Percentiles rank a stretch among this genome's conserved stretches.
phyloP scores from a whole-genome alignment of 2,113 vertebrate species.

The Daboia siamensis region DNA sequence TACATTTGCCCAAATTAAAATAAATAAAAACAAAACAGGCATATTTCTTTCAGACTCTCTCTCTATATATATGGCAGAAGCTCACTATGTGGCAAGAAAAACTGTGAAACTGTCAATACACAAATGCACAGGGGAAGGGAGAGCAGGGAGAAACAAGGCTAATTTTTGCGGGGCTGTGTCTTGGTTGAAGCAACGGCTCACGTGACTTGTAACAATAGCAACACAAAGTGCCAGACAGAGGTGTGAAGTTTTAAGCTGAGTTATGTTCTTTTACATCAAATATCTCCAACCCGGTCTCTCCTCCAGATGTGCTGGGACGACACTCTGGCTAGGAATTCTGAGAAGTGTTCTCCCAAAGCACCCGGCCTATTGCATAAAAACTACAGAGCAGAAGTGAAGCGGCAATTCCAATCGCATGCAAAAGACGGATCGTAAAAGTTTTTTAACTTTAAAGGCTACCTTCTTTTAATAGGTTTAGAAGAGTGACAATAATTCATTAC shows the following conservation, averaged over 20 bases:
- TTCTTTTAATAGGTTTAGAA: not conserved
- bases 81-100: not conserved
- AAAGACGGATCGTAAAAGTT: not conserved
- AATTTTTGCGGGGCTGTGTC: not conserved
- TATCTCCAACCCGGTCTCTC: not conserved
- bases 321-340: not conserved
- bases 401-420: not conserved
- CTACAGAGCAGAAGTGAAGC: not conserved
- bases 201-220: slow-evolving; percentile 13
- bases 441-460: not conserved
- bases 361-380: not conserved
- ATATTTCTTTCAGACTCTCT: not conserved
- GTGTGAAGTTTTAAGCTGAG: not conserved
- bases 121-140: not conserved
- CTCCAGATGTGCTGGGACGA: not conserved
- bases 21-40: not conserved
- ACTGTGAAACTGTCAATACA: not conserved
- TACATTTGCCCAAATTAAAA: not conserved
- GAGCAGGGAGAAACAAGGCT: no score
- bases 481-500: not conserved
- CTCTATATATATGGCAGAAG: not conserved
- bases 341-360: not conserved
- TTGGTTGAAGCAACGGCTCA: not conserved
- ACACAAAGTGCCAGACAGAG: not conserved
- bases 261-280: not conserved